Evolutionary conservation across 2,113 vertebrate genomes (phyloP).

Genomic region (human): DNA sequence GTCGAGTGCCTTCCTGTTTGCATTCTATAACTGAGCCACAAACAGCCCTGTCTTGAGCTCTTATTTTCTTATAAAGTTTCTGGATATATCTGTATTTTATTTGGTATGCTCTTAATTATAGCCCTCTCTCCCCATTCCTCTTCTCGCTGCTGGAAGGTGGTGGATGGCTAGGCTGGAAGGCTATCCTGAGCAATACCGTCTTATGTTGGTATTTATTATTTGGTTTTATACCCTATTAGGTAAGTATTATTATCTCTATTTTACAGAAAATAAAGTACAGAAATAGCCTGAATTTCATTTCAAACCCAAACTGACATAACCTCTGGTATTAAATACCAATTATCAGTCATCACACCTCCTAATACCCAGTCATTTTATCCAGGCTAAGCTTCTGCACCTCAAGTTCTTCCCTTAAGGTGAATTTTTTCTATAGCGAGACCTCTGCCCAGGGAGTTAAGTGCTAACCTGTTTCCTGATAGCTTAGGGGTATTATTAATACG

Average conservation of each 20-base stretch:
- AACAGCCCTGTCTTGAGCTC: not conserved
- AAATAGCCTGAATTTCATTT: too few relatives aligned
- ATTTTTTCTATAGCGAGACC: not conserved
- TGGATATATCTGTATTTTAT: not conserved
- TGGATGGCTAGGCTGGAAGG: not conserved
- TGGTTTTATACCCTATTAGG: not conserved
- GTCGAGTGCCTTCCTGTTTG: not conserved
- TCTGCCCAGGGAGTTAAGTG: not conserved
- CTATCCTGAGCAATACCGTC: not conserved
- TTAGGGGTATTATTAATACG: not conserved
- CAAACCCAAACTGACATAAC: not conserved
- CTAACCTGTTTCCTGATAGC: not conserved
- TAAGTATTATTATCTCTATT: not conserved
- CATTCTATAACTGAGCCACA: not conserved
- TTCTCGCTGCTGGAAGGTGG: not conserved
- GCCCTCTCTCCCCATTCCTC: not conserved
- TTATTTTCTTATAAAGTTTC: not conserved
- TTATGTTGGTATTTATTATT: not conserved
- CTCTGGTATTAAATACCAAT: conserved; percentile 1
- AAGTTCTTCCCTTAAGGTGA: not conserved
- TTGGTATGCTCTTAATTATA: not conserved
- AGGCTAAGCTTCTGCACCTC: not conserved
- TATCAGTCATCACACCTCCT: not conserved
- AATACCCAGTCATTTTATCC: not conserved
- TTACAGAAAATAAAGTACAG: not conserved